Evolutionary conservation across 2,888 invertebrate species (phyloP).

Genomic region (Xanthia icteritia): DNA sequence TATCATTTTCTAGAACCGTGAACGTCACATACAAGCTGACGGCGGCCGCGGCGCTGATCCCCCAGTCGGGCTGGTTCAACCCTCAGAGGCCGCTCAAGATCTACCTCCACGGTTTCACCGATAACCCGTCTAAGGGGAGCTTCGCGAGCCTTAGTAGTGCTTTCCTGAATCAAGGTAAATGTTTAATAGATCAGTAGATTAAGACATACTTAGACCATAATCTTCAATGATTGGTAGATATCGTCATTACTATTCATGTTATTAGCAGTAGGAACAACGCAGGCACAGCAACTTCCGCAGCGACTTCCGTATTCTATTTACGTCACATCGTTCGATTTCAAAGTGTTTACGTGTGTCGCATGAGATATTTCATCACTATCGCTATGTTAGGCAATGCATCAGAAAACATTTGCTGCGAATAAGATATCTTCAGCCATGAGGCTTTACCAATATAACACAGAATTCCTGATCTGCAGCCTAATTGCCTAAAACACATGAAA

Average conservation of each 20-base stretch:
- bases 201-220: background rate
- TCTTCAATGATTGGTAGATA: background rate
- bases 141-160: slow-evolving; percentile 60
- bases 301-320: too few relatives aligned
- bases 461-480: too few relatives aligned
- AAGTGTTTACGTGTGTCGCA: too few relatives aligned
- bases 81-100: slow-evolving; percentile 53
- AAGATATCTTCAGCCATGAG: too few relatives aligned
- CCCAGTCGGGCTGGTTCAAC: slow-evolving; percentile 34
- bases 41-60: slow-evolving; percentile 32
- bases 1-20: slow-evolving; percentile 30
- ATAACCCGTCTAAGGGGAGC: slow-evolving; percentile 63
- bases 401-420: too few relatives aligned
- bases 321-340: too few relatives aligned
- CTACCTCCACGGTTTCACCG: slow-evolving; percentile 70
- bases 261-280: background rate
- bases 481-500: too few relatives aligned
- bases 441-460: too few relatives aligned
- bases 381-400: too few relatives aligned
- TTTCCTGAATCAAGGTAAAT: slow-evolving; percentile 70
- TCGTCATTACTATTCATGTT: background rate
- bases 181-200: background rate
- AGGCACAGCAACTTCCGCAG: background rate
- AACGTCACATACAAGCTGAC: slow-evolving; percentile 48
- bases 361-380: too few relatives aligned